Conservation (phyloP, 1,140 invertebrate species). For the Anastrepha ludens region DNA sequence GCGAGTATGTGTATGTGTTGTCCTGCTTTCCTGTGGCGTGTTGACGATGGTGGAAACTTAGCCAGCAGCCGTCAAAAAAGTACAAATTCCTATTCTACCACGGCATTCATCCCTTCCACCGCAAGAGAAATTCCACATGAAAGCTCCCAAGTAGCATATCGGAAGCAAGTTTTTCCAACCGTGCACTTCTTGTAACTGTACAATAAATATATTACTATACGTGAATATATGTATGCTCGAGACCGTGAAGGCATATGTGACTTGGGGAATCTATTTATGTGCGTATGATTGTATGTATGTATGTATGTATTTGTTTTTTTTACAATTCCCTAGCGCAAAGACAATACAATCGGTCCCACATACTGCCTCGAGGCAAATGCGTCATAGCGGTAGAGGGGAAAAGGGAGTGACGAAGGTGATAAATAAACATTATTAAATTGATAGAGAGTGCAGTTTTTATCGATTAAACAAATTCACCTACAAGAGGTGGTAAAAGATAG, state of each 20-base stretch:
- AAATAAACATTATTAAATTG: neutral
- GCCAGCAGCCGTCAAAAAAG: neutral
- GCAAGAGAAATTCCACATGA: conserved; percentile 21
- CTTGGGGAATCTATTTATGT: neutral
- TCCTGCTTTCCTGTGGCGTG: neutral
- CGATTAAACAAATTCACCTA: neutral
- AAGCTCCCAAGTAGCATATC: neutral
- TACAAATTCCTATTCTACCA: conserved; percentile 1
- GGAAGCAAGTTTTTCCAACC: conserved; percentile 34
- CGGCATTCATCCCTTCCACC: conserved; percentile 16
- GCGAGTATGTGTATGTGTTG: neutral
- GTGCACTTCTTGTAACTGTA: neutral
- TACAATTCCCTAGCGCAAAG: neutral
- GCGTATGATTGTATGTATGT: too few relatives aligned
- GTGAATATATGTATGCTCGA: neutral
- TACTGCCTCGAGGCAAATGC: neutral
- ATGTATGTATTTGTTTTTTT: neutral
- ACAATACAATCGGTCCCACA: neutral
- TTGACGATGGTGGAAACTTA: conserved; percentile 30
- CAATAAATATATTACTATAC: neutral
- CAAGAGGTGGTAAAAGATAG: too few relatives aligned
- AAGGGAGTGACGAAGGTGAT: neutral
- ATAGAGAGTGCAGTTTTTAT: neutral
- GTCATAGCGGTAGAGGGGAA: neutral
- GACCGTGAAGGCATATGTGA: neutral